A percentile compares a stretch with the other conserved stretches of the same genome.
These are phyloP conservation scores for Cerceris rybyensis DNA, from an alignment of 2,888 invertebrate species.

Conservation along the genomic window DNA sequence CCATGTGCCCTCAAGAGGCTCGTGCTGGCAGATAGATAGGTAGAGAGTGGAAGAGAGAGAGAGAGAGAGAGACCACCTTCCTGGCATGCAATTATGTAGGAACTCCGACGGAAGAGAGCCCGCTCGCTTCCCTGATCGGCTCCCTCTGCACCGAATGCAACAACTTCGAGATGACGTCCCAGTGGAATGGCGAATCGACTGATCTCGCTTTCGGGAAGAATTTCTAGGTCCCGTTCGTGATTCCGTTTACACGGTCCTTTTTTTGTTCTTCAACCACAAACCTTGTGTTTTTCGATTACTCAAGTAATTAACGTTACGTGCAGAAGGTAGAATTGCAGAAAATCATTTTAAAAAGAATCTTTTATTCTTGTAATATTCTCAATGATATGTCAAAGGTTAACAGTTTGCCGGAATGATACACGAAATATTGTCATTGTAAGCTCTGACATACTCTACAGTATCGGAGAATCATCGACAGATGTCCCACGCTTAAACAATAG, in stretches of 20 bases:
- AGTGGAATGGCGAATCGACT: conserved; percentile 1
- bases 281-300: too few relatives aligned
- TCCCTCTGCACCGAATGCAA: conserved; percentile 54
- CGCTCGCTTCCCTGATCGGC: conserved; percentile 50
- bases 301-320: too few relatives aligned
- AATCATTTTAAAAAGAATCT: too few relatives aligned
- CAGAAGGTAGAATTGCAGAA: too few relatives aligned
- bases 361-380: too few relatives aligned
- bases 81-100: conserved; percentile 66
- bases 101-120: conserved; percentile 65
- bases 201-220: conserved; percentile 3
- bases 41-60: conserved; percentile 20
- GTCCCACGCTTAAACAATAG: neutral
- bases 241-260: neutral
- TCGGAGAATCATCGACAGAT: too few relatives aligned
- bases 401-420: too few relatives aligned
- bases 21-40: conserved; percentile 9
- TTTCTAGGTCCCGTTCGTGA: neutral
- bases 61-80: conserved; percentile 48
- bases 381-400: too few relatives aligned
- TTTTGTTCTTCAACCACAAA: too few relatives aligned
- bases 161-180: conserved; percentile 35
- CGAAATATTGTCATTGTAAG: too few relatives aligned
- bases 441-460: too few relatives aligned
- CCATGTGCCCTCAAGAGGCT: conserved; percentile 54